phyloP scores from a whole-genome alignment of 2,888 invertebrate species.

The Latrodectus elegans region DNA sequence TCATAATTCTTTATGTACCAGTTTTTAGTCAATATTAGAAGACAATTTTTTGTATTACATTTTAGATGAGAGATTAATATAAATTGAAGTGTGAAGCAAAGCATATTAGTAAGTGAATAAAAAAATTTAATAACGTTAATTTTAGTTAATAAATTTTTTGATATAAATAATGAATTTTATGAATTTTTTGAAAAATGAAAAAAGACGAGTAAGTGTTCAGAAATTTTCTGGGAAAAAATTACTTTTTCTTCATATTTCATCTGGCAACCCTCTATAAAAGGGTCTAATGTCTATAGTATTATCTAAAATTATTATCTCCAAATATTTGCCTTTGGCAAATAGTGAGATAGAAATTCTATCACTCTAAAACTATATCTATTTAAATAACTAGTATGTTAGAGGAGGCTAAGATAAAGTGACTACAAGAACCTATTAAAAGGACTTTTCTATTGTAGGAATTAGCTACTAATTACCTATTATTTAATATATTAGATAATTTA shows the following conservation, averaged over 20 bases:
- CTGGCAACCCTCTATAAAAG: constrained; percentile 35
- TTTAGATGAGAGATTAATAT: too few species aligned
- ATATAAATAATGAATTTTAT: not conserved
- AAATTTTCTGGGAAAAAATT: too few species aligned
- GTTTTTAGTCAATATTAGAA: too few species aligned
- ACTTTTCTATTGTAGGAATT: not conserved
- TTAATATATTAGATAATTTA: too few species aligned
- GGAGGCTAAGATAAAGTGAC: not conserved
- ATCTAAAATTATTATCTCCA: not conserved
- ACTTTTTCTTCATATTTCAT: not conserved
- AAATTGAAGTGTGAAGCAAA: too few species aligned
- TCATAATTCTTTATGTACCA: too few species aligned
- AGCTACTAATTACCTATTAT: not conserved
- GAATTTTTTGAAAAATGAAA: not conserved
- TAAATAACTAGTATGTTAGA: not conserved
- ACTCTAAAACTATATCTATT: constrained; percentile 31
- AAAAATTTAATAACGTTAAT: not conserved
- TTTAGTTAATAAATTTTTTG: not conserved
- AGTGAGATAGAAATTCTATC: constrained; percentile 3
- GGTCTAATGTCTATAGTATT: constrained; percentile 26
- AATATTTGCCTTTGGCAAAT: constrained; percentile 6
- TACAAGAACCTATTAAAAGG: not conserved
- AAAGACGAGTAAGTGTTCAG: too few species aligned
- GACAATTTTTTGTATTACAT: too few species aligned
- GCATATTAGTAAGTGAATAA: too few species aligned